phyloP scores from a whole-genome alignment of 2,888 invertebrate species.

The Adelphocoris suturalis region DNA sequence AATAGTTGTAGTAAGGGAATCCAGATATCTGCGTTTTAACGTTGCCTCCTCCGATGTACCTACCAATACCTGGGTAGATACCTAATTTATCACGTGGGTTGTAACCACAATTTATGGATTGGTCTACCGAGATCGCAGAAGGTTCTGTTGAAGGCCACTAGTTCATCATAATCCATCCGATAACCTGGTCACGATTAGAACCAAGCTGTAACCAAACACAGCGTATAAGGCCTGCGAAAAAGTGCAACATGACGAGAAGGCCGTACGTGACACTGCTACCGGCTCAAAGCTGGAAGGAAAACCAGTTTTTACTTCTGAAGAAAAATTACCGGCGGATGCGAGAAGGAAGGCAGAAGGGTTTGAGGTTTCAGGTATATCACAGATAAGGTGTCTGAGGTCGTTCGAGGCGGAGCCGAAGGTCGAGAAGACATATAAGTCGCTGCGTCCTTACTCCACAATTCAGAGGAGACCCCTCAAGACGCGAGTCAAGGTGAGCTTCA shows the following conservation, averaged over 20 bases:
- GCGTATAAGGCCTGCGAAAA: background rate
- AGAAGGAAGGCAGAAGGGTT: background rate
- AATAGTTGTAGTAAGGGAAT: no score
- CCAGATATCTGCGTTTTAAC: no score
- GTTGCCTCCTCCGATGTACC: no score
- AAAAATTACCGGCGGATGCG: background rate
- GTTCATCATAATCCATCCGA: background rate
- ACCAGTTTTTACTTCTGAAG: conserved; percentile 18
- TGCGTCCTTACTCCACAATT: conserved; percentile 40
- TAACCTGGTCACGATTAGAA: background rate
- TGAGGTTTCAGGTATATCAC: conserved; percentile 32
- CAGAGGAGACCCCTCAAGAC: conserved; percentile 12
- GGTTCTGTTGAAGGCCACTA: background rate
- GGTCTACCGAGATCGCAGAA: no score
- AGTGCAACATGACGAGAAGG: conserved; percentile 8
- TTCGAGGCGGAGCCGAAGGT: conserved; percentile 6
- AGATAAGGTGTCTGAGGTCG: background rate
- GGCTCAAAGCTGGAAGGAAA: conserved; percentile 23
- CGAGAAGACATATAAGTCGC: conserved; percentile 39
- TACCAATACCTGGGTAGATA: no score
- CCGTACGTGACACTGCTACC: conserved; percentile 26
- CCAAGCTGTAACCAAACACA: conserved; percentile 11
- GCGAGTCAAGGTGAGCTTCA: conserved; percentile 41
- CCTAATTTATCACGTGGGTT: no score
- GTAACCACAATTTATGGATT: no score